A percentile compares a stretch with the other conserved stretches of the same genome.
phyloP scores from a whole-genome alignment of 2,797 vertebrate genomes.

The Nyctibius grandis region DNA sequence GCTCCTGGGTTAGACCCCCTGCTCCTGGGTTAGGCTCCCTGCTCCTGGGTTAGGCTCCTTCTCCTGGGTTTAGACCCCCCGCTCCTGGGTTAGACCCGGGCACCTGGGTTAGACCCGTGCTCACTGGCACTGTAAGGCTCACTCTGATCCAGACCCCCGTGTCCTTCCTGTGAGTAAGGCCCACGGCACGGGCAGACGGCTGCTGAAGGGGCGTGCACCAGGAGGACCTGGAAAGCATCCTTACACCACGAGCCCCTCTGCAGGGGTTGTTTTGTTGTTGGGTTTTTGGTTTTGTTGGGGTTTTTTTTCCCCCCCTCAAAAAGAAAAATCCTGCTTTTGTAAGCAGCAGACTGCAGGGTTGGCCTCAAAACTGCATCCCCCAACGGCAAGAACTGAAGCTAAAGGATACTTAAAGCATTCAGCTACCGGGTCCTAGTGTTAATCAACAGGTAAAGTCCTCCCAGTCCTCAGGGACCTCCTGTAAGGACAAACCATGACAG shows the following conservation, averaged over 20 bases:
- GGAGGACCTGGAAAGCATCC: neutral
- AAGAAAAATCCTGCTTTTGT: neutral
- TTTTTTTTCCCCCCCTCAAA: too few relatives aligned
- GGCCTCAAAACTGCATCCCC: neutral
- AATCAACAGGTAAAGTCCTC: neutral
- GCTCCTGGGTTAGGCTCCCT: too few relatives aligned
- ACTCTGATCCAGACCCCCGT: neutral
- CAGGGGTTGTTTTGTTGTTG: neutral
- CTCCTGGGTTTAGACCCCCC: too few relatives aligned
- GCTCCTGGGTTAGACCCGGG: too few relatives aligned
- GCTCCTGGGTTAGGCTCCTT: too few relatives aligned
- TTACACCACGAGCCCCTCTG: neutral
- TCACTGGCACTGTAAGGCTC: neutral
- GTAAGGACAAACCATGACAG: neutral
- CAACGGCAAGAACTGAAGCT: fast-evolving
- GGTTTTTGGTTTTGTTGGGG: too few relatives aligned
- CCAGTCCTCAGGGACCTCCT: neutral
- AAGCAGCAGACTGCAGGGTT: neutral
- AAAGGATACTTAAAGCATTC: neutral
- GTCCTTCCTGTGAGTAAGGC: neutral
- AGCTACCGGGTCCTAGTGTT: fast-evolving
- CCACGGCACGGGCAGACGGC: neutral
- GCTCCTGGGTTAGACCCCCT: too few relatives aligned
- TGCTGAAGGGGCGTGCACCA: too few relatives aligned
- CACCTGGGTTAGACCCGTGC: fast-evolving